Evolutionary conservation across 1,140 invertebrate species (phyloP).

Genomic region (Lepidurus arcticus): DNA sequence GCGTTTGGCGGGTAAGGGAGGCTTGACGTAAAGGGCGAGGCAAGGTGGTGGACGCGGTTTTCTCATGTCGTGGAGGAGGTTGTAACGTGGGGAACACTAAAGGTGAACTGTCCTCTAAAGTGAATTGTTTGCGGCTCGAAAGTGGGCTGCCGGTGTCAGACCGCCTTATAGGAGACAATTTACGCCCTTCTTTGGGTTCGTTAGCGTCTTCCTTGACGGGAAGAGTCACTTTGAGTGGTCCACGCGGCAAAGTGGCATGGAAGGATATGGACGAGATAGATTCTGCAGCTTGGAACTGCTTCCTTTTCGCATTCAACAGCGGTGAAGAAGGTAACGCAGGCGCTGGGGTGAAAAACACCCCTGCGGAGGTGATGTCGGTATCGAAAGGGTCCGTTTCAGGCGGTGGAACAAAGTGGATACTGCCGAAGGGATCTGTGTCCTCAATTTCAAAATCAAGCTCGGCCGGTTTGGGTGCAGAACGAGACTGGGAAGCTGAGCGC

Average conservation of each 20-base stretch:
- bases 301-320: constrained; percentile 36
- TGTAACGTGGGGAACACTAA: not conserved
- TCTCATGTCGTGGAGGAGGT: not conserved
- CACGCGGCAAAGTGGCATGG: constrained; percentile 37
- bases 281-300: constrained; percentile 36
- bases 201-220: constrained; percentile 42
- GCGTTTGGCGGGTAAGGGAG: constrained; percentile 1
- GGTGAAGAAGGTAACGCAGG: not conserved
- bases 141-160: not conserved
- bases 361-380: constrained; percentile 35
- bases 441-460: constrained; percentile 5
- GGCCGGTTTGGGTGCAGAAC: constrained; percentile 34
- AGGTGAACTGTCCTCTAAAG: not conserved
- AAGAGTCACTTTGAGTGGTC: constrained; percentile 59
- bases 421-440: constrained; percentile 57
- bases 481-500: constrained; percentile 37
- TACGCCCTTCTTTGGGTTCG: constrained; percentile 26
- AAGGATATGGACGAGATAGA: constrained; percentile 20
- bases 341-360: constrained; percentile 34
- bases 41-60: not conserved
- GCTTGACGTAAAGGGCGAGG: not conserved
- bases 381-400: constrained; percentile 55
- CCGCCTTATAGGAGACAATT: not conserved
- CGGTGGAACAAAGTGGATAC: constrained; percentile 28
- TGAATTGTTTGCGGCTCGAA: not conserved